Evolutionary conservation across 2,888 invertebrate species (phyloP).

Genomic region (Caenorhabditis doughertyi): DNA sequence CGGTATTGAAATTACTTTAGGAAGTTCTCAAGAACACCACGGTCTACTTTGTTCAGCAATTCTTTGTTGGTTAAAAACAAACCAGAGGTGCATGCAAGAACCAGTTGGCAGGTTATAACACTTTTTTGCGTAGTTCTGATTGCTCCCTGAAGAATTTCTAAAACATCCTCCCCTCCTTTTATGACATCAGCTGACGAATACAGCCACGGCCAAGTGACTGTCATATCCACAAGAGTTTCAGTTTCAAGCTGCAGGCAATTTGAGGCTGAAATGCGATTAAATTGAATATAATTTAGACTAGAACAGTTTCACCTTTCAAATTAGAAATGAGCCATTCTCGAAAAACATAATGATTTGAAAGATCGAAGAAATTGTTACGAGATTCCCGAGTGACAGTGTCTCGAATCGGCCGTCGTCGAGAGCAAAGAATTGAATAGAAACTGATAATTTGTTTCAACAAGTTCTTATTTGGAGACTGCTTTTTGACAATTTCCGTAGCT

Average conservation of each 20-base stretch:
- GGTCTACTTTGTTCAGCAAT: slow-evolving; percentile 39
- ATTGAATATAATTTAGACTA: background rate
- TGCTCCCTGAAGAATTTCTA: slow-evolving; percentile 10
- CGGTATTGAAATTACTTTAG: no score
- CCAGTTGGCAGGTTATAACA: slow-evolving; percentile 45
- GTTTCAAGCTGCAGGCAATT: background rate
- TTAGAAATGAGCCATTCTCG: slow-evolving; percentile 54
- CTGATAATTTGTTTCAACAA: slow-evolving; percentile 40
- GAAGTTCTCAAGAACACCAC: slow-evolving; percentile 36
- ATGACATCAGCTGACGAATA: slow-evolving; percentile 55
- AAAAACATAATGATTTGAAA: slow-evolving; percentile 46
- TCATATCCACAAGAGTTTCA: slow-evolving; percentile 41
- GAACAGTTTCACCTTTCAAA: slow-evolving; percentile 26
- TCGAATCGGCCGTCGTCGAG: slow-evolving; percentile 49
- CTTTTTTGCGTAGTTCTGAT: background rate
- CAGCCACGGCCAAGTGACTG: slow-evolving; percentile 69
- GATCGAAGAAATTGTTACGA: slow-evolving; percentile 58
- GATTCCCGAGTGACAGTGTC: slow-evolving; percentile 41
- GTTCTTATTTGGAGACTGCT: slow-evolving; percentile 11
- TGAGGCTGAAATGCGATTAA: background rate
- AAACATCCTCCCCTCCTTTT: slow-evolving; percentile 57
- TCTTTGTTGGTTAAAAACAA: slow-evolving; percentile 38
- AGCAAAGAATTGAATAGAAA: slow-evolving; percentile 60
- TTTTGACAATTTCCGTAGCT: slow-evolving; percentile 52
- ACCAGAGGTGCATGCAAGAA: slow-evolving; percentile 43